phyloP scores from a whole-genome alignment of 2,797 vertebrate genomes.

The Tragopan temminckii region DNA sequence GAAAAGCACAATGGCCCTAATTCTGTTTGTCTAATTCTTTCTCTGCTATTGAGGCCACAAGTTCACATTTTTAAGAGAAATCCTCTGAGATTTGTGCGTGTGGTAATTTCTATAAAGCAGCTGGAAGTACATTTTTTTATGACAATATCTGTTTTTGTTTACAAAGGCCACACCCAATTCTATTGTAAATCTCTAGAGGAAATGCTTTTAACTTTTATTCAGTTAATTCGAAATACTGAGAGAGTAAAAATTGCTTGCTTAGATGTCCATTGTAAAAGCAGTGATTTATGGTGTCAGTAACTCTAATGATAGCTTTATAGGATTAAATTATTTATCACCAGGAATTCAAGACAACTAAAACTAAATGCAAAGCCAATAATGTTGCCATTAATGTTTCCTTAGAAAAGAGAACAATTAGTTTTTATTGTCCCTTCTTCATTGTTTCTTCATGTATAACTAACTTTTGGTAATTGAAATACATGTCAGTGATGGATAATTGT shows the following conservation, averaged over 20 bases:
- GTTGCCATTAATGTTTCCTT: constrained; percentile 65
- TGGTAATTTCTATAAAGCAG: constrained; percentile 66
- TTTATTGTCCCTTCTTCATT: not conserved
- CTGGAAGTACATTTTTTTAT: constrained; percentile 65
- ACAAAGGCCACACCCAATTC: constrained; percentile 64
- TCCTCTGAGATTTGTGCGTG: constrained; percentile 55
- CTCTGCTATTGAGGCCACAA: not conserved
- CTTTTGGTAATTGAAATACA: constrained; percentile 32
- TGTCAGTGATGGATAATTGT: not conserved
- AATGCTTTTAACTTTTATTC: constrained; percentile 78
- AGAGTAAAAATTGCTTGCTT: constrained; percentile 74
- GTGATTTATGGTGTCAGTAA: constrained; percentile 77
- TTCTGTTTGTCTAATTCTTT: not conserved
- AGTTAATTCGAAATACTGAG: constrained; percentile 73
- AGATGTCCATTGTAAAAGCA: constrained; percentile 73
- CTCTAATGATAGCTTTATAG: constrained; percentile 80
- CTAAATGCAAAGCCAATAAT: constrained; percentile 66
- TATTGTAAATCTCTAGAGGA: constrained; percentile 47
- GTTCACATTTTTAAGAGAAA: constrained; percentile 48
- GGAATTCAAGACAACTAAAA: constrained; percentile 68
- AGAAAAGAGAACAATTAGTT: not conserved
- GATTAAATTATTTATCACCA: constrained; percentile 80
- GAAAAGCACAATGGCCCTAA: not conserved
- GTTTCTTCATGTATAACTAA: constrained; percentile 24
- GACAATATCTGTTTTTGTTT: constrained; percentile 72